Conservation (phyloP, 2,888 invertebrate species). For the Thymelicus lineola region DNA sequence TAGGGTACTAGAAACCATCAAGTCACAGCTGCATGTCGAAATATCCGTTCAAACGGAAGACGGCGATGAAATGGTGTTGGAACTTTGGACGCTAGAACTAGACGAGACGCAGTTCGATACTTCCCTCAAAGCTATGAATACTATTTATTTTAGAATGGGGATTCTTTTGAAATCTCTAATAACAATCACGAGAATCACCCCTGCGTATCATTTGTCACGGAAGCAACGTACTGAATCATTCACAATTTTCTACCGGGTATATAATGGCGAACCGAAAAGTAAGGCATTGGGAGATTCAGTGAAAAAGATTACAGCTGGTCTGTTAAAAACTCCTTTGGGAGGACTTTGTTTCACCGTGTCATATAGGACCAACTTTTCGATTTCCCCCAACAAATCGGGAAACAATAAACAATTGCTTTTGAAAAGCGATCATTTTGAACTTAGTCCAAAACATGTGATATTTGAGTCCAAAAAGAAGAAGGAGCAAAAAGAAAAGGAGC, state of each 20-base stretch:
- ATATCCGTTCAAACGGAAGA: constrained; percentile 96
- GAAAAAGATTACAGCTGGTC: constrained; percentile 93
- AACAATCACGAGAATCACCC: constrained; percentile 95
- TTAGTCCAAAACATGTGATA: constrained; percentile 88
- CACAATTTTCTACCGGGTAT: constrained; percentile 95
- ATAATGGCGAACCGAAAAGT: constrained; percentile 91
- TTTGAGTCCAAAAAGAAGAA: constrained; percentile 86
- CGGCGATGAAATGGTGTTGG: constrained; percentile 95
- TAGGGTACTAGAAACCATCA: constrained; percentile 72
- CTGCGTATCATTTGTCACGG: constrained; percentile 96
- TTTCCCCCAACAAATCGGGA: constrained; percentile 92
- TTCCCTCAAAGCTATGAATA: constrained; percentile 89
- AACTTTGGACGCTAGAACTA: constrained; percentile 93
- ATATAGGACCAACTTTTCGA: constrained; percentile 96
- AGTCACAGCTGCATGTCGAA: constrained; percentile 92
- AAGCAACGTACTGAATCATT: constrained; percentile 95
- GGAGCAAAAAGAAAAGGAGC: constrained; percentile 67
- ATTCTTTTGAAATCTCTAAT: constrained; percentile 95
- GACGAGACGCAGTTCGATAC: constrained; percentile 88
- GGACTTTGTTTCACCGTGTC: constrained; percentile 92
- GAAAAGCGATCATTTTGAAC: constrained; percentile 97
- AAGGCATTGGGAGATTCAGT: constrained; percentile 92
- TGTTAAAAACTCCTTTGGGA: constrained; percentile 95
- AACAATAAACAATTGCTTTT: constrained; percentile 90
- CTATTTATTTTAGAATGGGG: constrained; percentile 97